Conservation (phyloP, 2,888 invertebrate genomes). For the Crocallis elinguaria region DNA sequence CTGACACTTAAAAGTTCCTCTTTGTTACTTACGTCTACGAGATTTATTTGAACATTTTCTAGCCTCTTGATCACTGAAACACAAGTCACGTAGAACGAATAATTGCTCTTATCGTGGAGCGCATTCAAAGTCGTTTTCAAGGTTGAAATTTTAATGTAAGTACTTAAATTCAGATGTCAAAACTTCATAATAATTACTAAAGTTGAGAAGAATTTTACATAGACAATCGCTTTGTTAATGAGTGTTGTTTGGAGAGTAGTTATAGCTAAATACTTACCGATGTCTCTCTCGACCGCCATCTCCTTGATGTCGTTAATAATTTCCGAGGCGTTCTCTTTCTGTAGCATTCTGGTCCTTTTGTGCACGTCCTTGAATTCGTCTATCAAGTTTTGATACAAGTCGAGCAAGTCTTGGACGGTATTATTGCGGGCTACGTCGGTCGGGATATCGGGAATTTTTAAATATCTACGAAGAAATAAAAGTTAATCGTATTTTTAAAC, state of each 20-base stretch:
- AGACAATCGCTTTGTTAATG: constrained; percentile 39
- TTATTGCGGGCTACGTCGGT: constrained; percentile 90
- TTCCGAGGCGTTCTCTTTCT: constrained; percentile 89
- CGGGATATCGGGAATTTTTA: constrained; percentile 88
- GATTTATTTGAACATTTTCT: constrained; percentile 83
- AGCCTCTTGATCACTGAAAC: constrained; percentile 79
- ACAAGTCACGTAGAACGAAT: constrained; percentile 36
- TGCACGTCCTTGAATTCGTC: constrained; percentile 93
- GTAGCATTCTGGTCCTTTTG: constrained; percentile 87
- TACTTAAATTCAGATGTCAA: constrained; percentile 41
- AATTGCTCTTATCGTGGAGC: constrained; percentile 35
- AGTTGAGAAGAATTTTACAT: constrained; percentile 40
- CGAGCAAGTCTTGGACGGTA: constrained; percentile 88
- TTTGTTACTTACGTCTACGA: constrained; percentile 87
- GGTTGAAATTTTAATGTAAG: constrained; percentile 33
- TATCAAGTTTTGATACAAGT: constrained; percentile 89
- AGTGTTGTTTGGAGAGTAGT: constrained; percentile 62
- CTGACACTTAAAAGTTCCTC: constrained; percentile 85
- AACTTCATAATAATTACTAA: constrained; percentile 41
- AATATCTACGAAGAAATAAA: constrained; percentile 57
- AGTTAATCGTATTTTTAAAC: too few relatives aligned
- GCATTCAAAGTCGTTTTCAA: constrained; percentile 31
- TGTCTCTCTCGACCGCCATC: constrained; percentile 94
- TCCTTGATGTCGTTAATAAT: constrained; percentile 93
- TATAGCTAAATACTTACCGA: constrained; percentile 79